Evolutionary conservation across 2,888 invertebrate species (phyloP).

Genomic region (Synergus umbraculus): DNA sequence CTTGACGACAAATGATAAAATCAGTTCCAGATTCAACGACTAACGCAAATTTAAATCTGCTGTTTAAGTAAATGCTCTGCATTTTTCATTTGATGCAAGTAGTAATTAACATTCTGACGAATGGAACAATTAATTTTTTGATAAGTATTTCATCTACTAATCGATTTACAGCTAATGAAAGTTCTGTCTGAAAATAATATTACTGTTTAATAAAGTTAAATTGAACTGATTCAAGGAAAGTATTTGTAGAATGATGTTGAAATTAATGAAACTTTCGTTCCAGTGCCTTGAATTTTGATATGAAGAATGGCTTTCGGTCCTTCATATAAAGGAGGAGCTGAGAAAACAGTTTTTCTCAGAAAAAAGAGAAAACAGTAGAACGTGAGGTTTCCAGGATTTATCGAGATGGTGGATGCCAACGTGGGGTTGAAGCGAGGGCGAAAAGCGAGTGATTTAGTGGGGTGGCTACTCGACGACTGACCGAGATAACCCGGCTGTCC

Average conservation of each 20-base stretch:
- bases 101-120: not conserved
- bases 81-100: not conserved
- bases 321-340: not conserved
- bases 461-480: slow-evolving; percentile 75
- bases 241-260: not conserved
- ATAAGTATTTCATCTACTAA: not conserved
- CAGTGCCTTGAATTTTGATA: not conserved
- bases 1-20: not conserved
- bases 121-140: not conserved
- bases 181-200: too few relatives aligned
- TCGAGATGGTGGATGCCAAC: slow-evolving; percentile 28
- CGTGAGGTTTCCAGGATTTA: slow-evolving; percentile 4
- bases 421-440: slow-evolving; percentile 61
- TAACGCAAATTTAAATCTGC: not conserved
- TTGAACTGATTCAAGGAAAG: not conserved
- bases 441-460: slow-evolving; percentile 74
- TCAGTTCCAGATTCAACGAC: not conserved
- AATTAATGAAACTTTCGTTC: not conserved
- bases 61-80: not conserved
- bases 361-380: not conserved
- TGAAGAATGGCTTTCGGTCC: not conserved
- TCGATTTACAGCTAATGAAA: too few relatives aligned
- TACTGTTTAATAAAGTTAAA: not conserved
- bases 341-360: not conserved
- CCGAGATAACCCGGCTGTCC: slow-evolving; percentile 76